These are phyloP conservation scores for Hylia prasina DNA, from an alignment of 2,113 vertebrate genomes.

Conservation along the genomic window DNA sequence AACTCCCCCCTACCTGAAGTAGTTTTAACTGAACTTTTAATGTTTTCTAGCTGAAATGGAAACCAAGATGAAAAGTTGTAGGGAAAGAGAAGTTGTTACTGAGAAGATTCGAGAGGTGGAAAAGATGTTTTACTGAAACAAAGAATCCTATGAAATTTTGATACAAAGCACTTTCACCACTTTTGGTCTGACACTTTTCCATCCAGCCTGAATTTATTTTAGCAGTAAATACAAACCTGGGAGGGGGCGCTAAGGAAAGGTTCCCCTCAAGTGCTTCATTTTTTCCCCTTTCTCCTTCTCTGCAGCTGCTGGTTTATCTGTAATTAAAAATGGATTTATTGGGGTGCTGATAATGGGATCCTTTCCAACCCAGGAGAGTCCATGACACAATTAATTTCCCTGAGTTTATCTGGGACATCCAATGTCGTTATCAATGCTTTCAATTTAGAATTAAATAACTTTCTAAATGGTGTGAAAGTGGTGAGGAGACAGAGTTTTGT, in stretches of 20 bases:
- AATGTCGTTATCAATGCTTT: not conserved
- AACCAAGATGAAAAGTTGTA: not conserved
- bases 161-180: not conserved
- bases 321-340: not conserved
- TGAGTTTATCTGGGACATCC: not conserved
- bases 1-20: accelerated
- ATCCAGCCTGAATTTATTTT: not conserved
- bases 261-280: not conserved
- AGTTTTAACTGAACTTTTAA: not conserved
- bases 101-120: not conserved
- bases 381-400: too few relatives aligned
- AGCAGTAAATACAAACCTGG: not conserved
- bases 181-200: not conserved
- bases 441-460: not conserved
- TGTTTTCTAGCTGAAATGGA: not conserved
- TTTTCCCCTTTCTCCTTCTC: not conserved
- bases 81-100: not conserved
- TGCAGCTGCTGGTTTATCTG: not conserved
- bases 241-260: not conserved
- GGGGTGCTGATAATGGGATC: not conserved
- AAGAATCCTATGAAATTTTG: not conserved
- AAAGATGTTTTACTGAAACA: not conserved
- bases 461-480: not conserved
- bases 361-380: not conserved
- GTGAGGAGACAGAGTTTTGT: not conserved